Evolutionary conservation across 2,797 vertebrate genomes (phyloP).

Genomic region (Sebastiscus albofasciatus): DNA sequence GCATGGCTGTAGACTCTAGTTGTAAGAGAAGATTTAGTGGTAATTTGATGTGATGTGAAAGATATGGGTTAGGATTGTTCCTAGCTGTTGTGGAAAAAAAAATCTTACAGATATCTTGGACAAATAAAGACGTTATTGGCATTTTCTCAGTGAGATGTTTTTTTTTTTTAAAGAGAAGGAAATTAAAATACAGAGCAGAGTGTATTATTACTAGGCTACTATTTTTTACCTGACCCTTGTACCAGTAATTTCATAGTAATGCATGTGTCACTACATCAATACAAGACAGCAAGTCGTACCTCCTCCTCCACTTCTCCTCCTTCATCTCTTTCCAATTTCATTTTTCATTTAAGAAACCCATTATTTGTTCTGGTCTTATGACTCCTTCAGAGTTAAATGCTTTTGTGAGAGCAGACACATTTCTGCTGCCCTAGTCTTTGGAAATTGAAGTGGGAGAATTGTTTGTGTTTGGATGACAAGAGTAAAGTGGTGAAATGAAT

Average conservation of each 20-base stretch:
- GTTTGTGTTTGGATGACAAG: slow-evolving; percentile 1
- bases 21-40: not conserved
- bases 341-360: slow-evolving; percentile 12
- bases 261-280: not conserved
- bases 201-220: not conserved
- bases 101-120: not conserved
- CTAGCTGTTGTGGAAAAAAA: not conserved
- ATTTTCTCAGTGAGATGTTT: not conserved
- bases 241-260: not conserved
- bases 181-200: not conserved
- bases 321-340: slow-evolving; percentile 4
- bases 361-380: not conserved
- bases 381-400: not conserved
- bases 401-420: not conserved
- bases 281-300: not conserved
- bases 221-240: not conserved
- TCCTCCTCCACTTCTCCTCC: not conserved
- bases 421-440: slow-evolving; percentile 12
- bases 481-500: slow-evolving; percentile 2
- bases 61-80: not conserved
- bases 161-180: not conserved
- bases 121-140: not conserved
- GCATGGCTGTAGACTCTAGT: too few species aligned
- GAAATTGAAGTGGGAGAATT: slow-evolving; percentile 11
- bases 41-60: not conserved